Evolutionary conservation across 2,797 vertebrate genomes (phyloP).

Genomic region (Artibeus jamaicensis): DNA sequence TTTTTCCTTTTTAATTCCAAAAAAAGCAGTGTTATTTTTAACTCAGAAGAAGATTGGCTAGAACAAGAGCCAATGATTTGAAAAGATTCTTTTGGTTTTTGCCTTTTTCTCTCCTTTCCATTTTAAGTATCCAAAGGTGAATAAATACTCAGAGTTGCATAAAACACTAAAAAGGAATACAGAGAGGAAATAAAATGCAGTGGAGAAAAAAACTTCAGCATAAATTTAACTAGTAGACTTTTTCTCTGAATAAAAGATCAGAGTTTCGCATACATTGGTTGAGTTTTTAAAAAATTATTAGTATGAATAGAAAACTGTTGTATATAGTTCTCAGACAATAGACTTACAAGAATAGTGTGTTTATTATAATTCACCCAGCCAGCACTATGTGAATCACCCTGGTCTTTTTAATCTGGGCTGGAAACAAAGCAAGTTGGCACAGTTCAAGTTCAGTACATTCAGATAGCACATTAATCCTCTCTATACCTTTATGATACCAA

Average conservation of each 20-base stretch:
- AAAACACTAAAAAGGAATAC: conserved; percentile 40
- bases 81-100: conserved; percentile 28
- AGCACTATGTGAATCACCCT: conserved; percentile 70
- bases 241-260: conserved; percentile 64
- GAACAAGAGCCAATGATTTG: conserved; percentile 38
- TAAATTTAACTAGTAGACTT: conserved; percentile 69
- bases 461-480: conserved; percentile 62
- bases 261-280: conserved; percentile 32
- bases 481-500: neutral
- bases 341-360: conserved; percentile 57
- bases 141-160: conserved; percentile 56
- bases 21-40: conserved; percentile 7
- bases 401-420: conserved; percentile 58
- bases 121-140: conserved; percentile 24
- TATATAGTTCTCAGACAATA: conserved; percentile 45
- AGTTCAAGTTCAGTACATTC: conserved; percentile 74
- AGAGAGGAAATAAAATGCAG: conserved; percentile 6
- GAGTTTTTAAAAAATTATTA: conserved; percentile 46
- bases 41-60: neutral
- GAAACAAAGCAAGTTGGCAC: conserved; percentile 58
- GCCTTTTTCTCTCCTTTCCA: conserved; percentile 40
- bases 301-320: conserved; percentile 38
- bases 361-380: conserved; percentile 67
- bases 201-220: conserved; percentile 53
- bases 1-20: neutral